Evolutionary conservation across 1,140 invertebrate genomes (phyloP), one percentile per base, ranked within the genome.

Genomic region (Leptopilina boulardi): DNA sequence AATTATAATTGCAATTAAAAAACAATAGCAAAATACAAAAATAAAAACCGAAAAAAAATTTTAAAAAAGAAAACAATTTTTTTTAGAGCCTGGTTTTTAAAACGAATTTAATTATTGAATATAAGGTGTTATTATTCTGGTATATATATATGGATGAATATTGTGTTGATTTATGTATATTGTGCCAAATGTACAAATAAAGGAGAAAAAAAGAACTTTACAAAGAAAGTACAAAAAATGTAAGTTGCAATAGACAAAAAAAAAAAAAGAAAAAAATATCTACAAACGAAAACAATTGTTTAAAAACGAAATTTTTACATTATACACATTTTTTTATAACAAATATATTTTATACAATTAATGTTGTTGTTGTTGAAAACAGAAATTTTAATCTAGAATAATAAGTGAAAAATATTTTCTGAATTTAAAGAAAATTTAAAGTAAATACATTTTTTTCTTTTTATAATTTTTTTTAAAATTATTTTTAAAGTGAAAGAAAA

Each of bases 101-200:
- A 51, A 51, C 47, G 47, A 51, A 51, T 47, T 47, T 4, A 47
- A 51, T 51, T 51, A 51, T 51, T 51, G n/a, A n/a, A n/a, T n/a
- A n/a, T n/a, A 51, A 51, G 15, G 47, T 51, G n/a, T 51, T 51
- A 18, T 51, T 51, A 51, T 51, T 51, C n/a, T 51, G 15, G 47
- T 13, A 47, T 11, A 47, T 47, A 11, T 47, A 10, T 51, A 38
- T 3, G 15, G n/a, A n/a, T 51, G 47, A 51, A 51, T 18, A 51
- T 18, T 51, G 2, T 51, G n/a, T 51, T 51, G 47, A 51, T 18
- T 51, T 51, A 51, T 51, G 47, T 51, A 51, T 51, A 51, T 51
- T 51, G n/a, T 51, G 47, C 47, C 47, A 51, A 51, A 51, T 51
- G 47, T 51, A 51, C 47, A 51, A 51, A 51, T 51, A 51, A 51